These are phyloP conservation scores for Emydocephalus ijimae DNA, from an alignment of 2,113 vertebrate genomes.

Conservation along the genomic window DNA sequence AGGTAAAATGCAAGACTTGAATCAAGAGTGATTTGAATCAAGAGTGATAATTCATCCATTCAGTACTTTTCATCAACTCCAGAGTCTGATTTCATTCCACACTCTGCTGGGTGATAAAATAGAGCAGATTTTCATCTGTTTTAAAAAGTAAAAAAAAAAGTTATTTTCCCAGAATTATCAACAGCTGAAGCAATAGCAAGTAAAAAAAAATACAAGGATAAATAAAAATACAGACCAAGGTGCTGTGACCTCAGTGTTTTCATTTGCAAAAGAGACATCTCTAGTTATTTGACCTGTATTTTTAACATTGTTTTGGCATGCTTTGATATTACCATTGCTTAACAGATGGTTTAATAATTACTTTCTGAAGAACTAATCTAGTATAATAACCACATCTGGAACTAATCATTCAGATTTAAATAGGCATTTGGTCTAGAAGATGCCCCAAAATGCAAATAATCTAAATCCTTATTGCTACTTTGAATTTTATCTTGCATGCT, in stretches of 20 bases:
- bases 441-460: slow-evolving; percentile 49
- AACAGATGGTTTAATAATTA: slow-evolving; percentile 62
- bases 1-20: neutral
- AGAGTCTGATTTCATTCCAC: slow-evolving; percentile 27
- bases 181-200: slow-evolving; percentile 23
- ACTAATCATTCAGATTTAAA: slow-evolving; percentile 59
- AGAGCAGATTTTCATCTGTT: slow-evolving; percentile 29
- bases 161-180: slow-evolving; percentile 14
- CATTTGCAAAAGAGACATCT: slow-evolving; percentile 46
- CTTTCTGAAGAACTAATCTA: slow-evolving; percentile 56
- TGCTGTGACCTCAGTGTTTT: slow-evolving; percentile 50
- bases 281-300: slow-evolving; percentile 37
- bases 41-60: neutral
- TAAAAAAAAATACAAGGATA: slow-evolving; percentile 25
- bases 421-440: slow-evolving; percentile 44
- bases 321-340: slow-evolving; percentile 60
- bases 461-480: slow-evolving; percentile 50
- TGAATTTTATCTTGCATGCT: slow-evolving; percentile 46
- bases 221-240: slow-evolving; percentile 34
- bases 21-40: neutral
- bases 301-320: slow-evolving; percentile 52
- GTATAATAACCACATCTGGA: slow-evolving; percentile 55
- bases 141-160: neutral
- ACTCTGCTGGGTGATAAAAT: slow-evolving; percentile 26
- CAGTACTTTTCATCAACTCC: slow-evolving; percentile 20